A percentile compares a stretch with the other conserved stretches of the same genome.
phyloP scores from a whole-genome alignment of 2,113 vertebrate species.

The Speoplatyrhinus poulsoni region DNA sequence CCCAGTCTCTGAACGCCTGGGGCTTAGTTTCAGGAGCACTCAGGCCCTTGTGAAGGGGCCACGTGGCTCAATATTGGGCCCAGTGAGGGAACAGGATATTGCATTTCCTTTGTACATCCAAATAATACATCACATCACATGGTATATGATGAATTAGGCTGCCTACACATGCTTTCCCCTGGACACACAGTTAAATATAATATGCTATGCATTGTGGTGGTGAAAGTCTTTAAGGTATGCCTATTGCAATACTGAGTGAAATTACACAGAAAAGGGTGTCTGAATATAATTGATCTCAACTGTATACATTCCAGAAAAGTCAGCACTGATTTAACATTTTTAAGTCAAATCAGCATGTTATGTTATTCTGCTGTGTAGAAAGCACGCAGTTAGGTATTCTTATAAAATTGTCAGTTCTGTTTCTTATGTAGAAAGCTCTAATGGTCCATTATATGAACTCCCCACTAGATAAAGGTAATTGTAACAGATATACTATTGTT shows the following conservation, averaged over 20 bases:
- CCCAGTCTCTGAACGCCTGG: conserved; percentile 44
- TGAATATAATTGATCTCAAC: background rate
- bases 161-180: conserved; percentile 18
- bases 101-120: conserved; percentile 71
- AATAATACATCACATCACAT: conserved; percentile 63
- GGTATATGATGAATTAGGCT: conserved; percentile 52
- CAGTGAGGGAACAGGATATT: conserved; percentile 73
- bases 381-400: no score
- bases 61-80: conserved; percentile 53
- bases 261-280: background rate
- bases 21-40: conserved; percentile 55
- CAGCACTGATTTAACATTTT: no score
- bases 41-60: conserved; percentile 47
- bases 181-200: conserved; percentile 8
- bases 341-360: background rate
- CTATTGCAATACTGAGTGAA: background rate
- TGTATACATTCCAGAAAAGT: background rate
- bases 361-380: background rate
- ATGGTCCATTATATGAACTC: conserved; percentile 33
- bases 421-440: no score
- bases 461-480: conserved; percentile 49
- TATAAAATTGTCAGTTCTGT: no score
- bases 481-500: conserved; percentile 30
- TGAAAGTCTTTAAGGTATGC: background rate
- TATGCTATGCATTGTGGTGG: conserved; percentile 11